Conservation (phyloP, 2,888 invertebrate genomes). For the Hirtodrosophila duncani region DNA sequence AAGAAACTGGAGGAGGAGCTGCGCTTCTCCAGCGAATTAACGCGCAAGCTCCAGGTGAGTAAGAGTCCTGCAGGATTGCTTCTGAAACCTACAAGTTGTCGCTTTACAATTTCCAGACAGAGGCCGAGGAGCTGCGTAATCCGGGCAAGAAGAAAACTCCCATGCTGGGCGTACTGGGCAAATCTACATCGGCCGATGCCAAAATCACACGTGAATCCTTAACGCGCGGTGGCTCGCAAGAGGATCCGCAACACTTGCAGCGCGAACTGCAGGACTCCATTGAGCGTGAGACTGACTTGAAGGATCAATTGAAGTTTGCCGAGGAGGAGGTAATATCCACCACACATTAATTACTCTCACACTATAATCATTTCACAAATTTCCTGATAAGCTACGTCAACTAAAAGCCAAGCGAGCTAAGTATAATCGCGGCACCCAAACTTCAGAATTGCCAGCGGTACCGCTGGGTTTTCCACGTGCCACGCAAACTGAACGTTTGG, state of each 20-base stretch:
- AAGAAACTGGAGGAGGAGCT: slow-evolving; percentile 92
- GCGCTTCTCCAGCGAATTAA: slow-evolving; percentile 87
- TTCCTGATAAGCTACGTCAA: slow-evolving; percentile 39
- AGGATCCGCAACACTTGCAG: slow-evolving; percentile 88
- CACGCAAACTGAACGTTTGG: slow-evolving; percentile 67
- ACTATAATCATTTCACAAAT: slow-evolving; percentile 16
- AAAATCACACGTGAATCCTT: slow-evolving; percentile 87
- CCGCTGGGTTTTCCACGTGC: slow-evolving; percentile 68
- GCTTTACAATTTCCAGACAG: slow-evolving; percentile 50
- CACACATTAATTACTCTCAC: too few species aligned
- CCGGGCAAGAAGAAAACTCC: slow-evolving; percentile 81
- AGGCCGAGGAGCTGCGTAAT: slow-evolving; percentile 75
- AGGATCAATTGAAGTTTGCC: slow-evolving; percentile 94
- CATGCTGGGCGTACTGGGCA: slow-evolving; percentile 80
- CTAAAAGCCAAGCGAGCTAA: slow-evolving; percentile 32
- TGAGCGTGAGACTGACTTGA: slow-evolving; percentile 94
- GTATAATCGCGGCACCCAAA: slow-evolving; percentile 75
- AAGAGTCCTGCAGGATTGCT: not conserved
- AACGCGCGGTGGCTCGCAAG: slow-evolving; percentile 88
- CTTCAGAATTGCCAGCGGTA: slow-evolving; percentile 50
- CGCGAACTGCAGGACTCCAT: slow-evolving; percentile 93
- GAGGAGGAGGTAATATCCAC: slow-evolving; percentile 88
- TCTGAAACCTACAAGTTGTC: not conserved
- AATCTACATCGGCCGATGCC: slow-evolving; percentile 82
- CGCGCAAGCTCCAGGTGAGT: slow-evolving; percentile 82